Conservation (phyloP, 2,113 vertebrate genomes). For the Ammodytes dubius region DNA sequence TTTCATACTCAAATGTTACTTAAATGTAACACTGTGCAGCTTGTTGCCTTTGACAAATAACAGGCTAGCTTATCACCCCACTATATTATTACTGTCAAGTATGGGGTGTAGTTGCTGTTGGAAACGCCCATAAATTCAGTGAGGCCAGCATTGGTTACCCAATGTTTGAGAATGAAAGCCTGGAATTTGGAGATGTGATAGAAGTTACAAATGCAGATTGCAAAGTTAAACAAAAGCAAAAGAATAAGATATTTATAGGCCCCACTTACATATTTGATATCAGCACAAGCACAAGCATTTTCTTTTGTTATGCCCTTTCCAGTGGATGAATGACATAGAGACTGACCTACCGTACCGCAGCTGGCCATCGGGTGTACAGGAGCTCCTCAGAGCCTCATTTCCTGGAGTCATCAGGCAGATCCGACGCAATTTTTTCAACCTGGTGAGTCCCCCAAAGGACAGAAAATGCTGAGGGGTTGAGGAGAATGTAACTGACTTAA, state of each 20-base stretch:
- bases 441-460: slow-evolving; percentile 86
- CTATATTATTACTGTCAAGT: not conserved
- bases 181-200: not conserved
- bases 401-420: slow-evolving; percentile 91
- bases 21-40: not conserved
- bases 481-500: not conserved
- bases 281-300: not conserved
- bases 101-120: not conserved
- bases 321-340: slow-evolving; percentile 98
- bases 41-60: not conserved
- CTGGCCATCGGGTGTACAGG: slow-evolving; percentile 91
- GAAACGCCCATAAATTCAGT: not conserved
- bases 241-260: not conserved
- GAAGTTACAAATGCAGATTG: not conserved
- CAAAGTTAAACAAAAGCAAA: not conserved
- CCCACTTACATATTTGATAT: not conserved
- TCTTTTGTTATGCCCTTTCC: slow-evolving; percentile 26
- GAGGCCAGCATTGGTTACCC: no score
- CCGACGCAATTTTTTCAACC: slow-evolving; percentile 93
- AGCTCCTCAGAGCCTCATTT: slow-evolving; percentile 90
- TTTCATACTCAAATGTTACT: not conserved
- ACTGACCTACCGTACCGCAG: slow-evolving; percentile 88
- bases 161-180: not conserved
- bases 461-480: not conserved
- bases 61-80: not conserved